Evolutionary conservation across 2,113 vertebrate genomes (phyloP).

Genomic region (Brachyhypopomus gauderio): DNA sequence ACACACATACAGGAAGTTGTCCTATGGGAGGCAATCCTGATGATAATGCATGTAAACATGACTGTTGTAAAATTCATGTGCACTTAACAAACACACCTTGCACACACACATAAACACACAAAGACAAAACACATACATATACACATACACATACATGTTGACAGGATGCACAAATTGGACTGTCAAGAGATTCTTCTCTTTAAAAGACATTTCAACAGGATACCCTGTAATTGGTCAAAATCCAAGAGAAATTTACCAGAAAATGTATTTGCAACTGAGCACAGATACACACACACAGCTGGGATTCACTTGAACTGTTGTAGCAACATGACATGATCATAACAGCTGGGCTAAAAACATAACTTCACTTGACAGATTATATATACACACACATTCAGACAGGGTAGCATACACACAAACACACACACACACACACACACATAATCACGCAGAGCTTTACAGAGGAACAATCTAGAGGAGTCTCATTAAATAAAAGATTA

Average conservation of each 20-base stretch:
- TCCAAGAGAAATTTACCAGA: no score
- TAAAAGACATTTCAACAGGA: no score
- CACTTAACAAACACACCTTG: no score
- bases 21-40: neutral
- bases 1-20: conserved; percentile 9
- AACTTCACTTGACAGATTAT: neutral
- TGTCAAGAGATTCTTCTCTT: no score
- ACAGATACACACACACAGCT: conserved; percentile 2
- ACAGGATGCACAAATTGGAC: no score
- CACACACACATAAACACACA: no score
- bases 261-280: no score
- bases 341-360: conserved; percentile 10
- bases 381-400: conserved; percentile 9
- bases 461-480: conserved; percentile 16
- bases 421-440: neutral
- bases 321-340: conserved; percentile 32
- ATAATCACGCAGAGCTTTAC: conserved; percentile 9
- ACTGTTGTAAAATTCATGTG: neutral
- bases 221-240: no score
- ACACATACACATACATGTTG: no score
- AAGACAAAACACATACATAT: no score
- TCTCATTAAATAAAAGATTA: conserved; percentile 51
- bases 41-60: conserved; percentile 30
- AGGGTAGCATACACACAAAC: neutral
- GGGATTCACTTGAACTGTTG: conserved; percentile 12